Percentiles rank a stretch among this genome's conserved stretches.
Conservation (phyloP, 2,888 invertebrate species). For the Limulus polyphemus region DNA sequence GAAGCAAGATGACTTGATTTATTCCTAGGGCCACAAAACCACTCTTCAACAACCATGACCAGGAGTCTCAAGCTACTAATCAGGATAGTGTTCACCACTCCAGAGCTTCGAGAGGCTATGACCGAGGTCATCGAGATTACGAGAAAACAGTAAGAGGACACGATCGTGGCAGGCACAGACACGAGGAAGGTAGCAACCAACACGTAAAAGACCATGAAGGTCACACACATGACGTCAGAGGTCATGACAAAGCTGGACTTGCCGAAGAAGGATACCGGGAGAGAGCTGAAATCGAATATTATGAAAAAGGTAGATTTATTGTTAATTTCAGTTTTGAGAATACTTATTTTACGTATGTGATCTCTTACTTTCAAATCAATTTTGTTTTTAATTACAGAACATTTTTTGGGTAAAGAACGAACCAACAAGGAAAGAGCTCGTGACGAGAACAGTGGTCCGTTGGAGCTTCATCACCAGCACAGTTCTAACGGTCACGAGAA, state of each 20-base stretch:
- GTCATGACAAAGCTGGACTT: background rate
- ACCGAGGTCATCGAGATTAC: too few relatives aligned
- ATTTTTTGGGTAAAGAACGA: background rate
- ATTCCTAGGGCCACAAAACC: too few relatives aligned
- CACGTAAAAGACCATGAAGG: background rate
- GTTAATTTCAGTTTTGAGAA: background rate
- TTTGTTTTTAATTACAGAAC: background rate
- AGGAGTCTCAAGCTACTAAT: too few relatives aligned
- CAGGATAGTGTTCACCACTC: too few relatives aligned
- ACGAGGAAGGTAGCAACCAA: background rate
- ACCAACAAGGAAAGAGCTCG: background rate
- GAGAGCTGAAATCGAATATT: conserved; percentile 2
- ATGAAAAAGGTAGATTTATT: background rate
- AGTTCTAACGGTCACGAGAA: background rate
- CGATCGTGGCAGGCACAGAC: background rate
- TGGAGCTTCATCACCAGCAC: background rate
- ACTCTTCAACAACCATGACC: too few relatives aligned
- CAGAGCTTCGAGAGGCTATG: too few relatives aligned
- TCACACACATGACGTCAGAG: background rate
- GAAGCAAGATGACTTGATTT: too few relatives aligned
- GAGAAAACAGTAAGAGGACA: background rate
- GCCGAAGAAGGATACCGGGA: conserved; percentile 1
- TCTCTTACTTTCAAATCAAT: background rate
- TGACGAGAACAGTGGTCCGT: background rate
- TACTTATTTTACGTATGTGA: background rate